These are phyloP conservation scores for Petrocephalus schoutedeni DNA, from an alignment of 2,797 vertebrate species.

Conservation along the genomic window DNA sequence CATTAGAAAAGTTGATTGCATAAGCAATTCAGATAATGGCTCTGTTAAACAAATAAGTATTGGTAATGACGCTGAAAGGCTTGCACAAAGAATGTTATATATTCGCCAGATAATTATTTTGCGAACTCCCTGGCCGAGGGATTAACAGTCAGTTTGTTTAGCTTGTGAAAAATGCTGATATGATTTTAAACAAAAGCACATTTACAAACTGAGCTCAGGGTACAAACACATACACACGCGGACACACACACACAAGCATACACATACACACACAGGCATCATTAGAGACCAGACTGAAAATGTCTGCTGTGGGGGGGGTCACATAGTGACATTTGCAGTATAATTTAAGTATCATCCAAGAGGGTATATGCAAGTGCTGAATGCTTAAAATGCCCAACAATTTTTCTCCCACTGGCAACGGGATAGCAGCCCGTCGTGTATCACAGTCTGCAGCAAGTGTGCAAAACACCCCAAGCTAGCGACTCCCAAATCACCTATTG, in stretches of 20 bases:
- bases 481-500: too few species aligned
- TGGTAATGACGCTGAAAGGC: slow-evolving; percentile 4
- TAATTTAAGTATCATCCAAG: too few species aligned
- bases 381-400: background rate
- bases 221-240: background rate
- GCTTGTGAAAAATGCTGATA: background rate
- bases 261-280: background rate
- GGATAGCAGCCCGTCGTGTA: too few species aligned
- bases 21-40: background rate
- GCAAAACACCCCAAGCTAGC: too few species aligned
- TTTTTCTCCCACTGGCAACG: background rate
- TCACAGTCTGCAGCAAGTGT: too few species aligned
- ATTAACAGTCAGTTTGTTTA: background rate
- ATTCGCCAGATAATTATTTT: background rate
- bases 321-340: background rate
- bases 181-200: background rate
- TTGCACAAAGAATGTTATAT: slow-evolving; percentile 4
- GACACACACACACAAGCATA: background rate
- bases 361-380: too few species aligned
- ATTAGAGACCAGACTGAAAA: background rate
- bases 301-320: background rate
- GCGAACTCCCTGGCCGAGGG: background rate
- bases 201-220: background rate
- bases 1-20: background rate
- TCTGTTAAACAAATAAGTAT: slow-evolving; percentile 6